Base-by-base conservation (phyloP, 2,113 vertebrate genomes). In the Rhodinocichla rosea region DNA sequence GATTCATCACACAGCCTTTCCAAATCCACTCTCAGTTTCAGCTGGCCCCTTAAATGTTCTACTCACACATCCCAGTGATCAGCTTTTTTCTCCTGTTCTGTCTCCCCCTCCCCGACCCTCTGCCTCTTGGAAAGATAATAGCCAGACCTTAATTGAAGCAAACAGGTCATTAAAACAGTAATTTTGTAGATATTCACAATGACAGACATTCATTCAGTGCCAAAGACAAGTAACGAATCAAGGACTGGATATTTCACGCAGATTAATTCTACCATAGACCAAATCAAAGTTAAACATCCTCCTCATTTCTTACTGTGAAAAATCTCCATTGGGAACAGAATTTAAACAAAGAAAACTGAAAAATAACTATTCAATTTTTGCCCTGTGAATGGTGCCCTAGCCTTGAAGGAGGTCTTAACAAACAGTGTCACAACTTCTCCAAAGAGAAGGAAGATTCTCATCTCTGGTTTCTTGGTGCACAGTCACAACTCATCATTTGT, bases 81-180 rank as follows among this genome's bases (percentile, higher is more conserved):
- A 93, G 93, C 73, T 84, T 90, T 94, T 93, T 93, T 92, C 71
- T 89, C 76, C 52, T 5, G 2, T 55, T 92, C 56, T 2, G 0
- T 89, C 47, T 90, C 55, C 67, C 81, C 85, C 93, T 83, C 76
- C 68, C 62, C 47, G 33, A 8, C 68, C 40, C 89, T 95, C 73
- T 60, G 91, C 69, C 49, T 93, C 60, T 95, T 90, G 86, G 93
- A 97, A 96, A 96, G 94, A 96, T 96, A 97, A 97, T 94, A 96
- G 93, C 93, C 65, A 87, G 90, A 69, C 80, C 90, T 90, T 97
- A 96, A 97, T 96, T 96, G 95, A 95, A 97, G 93, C 95, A 96
- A 97, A 97, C 93, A 97, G 92, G 92, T 95, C 95, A 97, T 97
- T 97, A 97, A 96, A 97, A 93, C 30, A 90, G 95, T 94, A 92